Conservation (phyloP, 1,140 invertebrate species). For the Drosophila bocqueti region DNA sequence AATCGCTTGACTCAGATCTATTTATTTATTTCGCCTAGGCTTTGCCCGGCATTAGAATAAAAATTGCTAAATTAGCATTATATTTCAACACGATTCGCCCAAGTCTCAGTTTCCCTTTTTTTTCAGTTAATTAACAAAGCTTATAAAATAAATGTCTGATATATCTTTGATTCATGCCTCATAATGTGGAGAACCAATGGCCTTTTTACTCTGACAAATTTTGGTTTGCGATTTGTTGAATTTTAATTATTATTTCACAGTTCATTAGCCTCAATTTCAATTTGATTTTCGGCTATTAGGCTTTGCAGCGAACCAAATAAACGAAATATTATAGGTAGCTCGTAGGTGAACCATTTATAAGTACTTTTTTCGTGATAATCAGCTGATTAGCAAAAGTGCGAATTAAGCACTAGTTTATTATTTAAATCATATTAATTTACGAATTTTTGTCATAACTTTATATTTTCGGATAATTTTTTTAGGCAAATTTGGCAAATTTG, state of each 20-base stretch:
- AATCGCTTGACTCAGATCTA: constrained; percentile 18
- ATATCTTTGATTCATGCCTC: background rate
- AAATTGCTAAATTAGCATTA: constrained; percentile 64
- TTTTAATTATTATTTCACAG: constrained; percentile 62
- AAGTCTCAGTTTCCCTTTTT: background rate
- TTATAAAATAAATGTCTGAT: background rate
- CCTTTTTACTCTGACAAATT: constrained; percentile 29
- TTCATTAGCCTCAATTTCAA: constrained; percentile 55
- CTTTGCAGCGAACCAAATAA: constrained; percentile 15
- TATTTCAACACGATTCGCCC: constrained; percentile 47
- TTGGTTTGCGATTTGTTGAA: constrained; percentile 44
- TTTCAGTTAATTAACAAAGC: constrained; percentile 16
- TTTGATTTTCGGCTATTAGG: constrained; percentile 47
- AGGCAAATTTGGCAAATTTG: too few species aligned
- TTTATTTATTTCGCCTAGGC: constrained; percentile 21
- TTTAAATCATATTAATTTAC: background rate
- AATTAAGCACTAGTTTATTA: background rate
- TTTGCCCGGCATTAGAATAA: constrained; percentile 48
- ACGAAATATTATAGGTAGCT: background rate
- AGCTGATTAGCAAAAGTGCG: background rate
- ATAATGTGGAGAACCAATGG: constrained; percentile 13
- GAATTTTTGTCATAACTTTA: background rate
- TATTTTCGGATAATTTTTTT: too few species aligned
- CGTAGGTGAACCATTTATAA: background rate
- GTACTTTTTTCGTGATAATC: background rate